Base-by-base conservation (phyloP, 2,797 vertebrate genomes). In the Emydoidea blandingii region DNA sequence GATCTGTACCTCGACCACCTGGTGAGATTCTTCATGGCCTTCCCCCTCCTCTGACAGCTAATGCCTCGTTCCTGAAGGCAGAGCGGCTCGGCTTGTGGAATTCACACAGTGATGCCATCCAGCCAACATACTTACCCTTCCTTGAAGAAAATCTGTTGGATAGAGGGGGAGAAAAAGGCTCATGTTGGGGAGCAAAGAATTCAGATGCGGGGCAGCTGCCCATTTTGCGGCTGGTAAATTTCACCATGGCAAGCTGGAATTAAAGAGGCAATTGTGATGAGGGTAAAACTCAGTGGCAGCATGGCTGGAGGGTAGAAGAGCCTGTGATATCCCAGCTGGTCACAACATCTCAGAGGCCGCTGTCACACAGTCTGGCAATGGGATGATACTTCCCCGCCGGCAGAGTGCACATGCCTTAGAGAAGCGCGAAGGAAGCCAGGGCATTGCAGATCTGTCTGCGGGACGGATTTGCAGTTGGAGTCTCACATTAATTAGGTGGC, bases 401-500 rank as follows among this genome's bases (percentile, higher is more conserved):
- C 94, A 59, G 19, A 21, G 31, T 83, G 84, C 90, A 79, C 29
- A 12, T 18, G 94, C 62, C 89, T 68, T 41, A 62, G 86, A 79
- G 87, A 6, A 84, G 65, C n/a, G 1, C 29, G 54, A 80, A 1
- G 84, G 94, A 94, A 96, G 90, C 89, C 2, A 0, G 57, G 82
- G 5, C 86, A 81, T 50, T 74, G 3, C 91, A 85, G 89, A 82
- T 53, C 57, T 88, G 85, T 95, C 94, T 95, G 91, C 47, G 68
- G 25, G 12, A 79, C 2, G 85, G 93, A 88, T 83, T 96, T 96
- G 78, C 88, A 68, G 83, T 80, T 89, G 1, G 65, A 41, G 81
- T 83, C 88, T 92, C 41, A 76, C 5, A 78, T 93, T 82, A 18
- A 95, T 93, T 72, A 47, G 81, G 96, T 93, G 34, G 95, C 92